Percentiles rank a stretch among this genome's conserved stretches.
phyloP scores from a whole-genome alignment of 2,888 invertebrate species.

The Hedychridium roseum region DNA sequence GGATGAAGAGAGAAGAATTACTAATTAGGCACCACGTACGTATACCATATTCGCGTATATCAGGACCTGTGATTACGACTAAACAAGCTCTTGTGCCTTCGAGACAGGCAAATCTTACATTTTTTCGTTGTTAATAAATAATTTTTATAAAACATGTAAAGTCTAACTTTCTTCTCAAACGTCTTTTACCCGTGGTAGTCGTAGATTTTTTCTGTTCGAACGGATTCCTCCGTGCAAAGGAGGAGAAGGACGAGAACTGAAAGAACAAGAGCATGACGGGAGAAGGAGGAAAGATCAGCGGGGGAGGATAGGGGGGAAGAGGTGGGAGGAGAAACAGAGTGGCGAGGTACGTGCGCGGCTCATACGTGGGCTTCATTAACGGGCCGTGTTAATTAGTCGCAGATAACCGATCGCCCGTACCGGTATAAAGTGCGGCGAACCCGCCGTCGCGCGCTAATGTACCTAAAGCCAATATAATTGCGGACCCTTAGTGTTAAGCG shows the following conservation, averaged over 20 bases:
- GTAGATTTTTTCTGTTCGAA: too few species aligned
- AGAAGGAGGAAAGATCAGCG: not conserved
- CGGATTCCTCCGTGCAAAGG: too few species aligned
- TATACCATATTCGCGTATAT: constrained; percentile 45
- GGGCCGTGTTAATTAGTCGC: constrained; percentile 58
- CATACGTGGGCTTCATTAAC: constrained; percentile 56
- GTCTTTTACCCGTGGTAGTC: too few species aligned
- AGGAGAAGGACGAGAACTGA: not conserved
- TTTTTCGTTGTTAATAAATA: too few species aligned
- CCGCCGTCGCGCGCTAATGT: constrained; percentile 34
- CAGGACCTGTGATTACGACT: constrained; percentile 47
- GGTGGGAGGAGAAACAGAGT: constrained; percentile 20
- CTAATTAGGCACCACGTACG: constrained; percentile 56
- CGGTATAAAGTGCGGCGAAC: constrained; percentile 36
- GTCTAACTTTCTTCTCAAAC: too few species aligned
- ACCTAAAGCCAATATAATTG: constrained; percentile 27
- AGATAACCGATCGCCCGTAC: constrained; percentile 54
- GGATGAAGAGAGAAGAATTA: constrained; percentile 35
- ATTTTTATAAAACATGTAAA: too few species aligned
- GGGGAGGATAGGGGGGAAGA: constrained; percentile 21
- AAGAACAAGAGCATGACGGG: not conserved
- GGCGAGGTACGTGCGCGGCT: constrained; percentile 37
- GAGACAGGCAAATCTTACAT: too few species aligned
- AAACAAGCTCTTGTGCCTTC: constrained; percentile 32
- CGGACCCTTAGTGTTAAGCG: too few species aligned